Conservation (phyloP, 2,888 invertebrate genomes). For the Melinaea marsaeus region DNA sequence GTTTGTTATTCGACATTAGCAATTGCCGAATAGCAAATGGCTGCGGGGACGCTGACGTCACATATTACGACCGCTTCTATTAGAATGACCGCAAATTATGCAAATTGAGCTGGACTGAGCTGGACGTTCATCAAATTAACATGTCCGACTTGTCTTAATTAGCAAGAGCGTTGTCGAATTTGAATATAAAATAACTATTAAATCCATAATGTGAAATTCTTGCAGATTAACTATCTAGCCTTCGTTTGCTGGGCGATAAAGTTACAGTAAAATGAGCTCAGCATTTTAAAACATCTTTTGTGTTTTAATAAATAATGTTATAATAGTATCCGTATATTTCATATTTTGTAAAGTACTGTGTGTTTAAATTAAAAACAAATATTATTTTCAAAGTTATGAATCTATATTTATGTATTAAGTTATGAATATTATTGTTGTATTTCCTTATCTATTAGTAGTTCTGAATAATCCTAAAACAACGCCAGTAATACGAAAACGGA, state of each 20-base stretch:
- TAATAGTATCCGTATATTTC: no score
- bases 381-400: no score
- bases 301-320: no score
- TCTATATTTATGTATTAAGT: neutral
- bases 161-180: slow-evolving; percentile 11
- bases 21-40: slow-evolving; percentile 20
- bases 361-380: no score
- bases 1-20: slow-evolving; percentile 21
- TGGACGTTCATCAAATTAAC: slow-evolving; percentile 29
- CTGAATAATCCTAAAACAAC: slow-evolving; percentile 23
- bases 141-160: slow-evolving; percentile 17
- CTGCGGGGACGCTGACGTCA: slow-evolving; percentile 27
- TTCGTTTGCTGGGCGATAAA: neutral
- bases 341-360: no score
- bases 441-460: slow-evolving; percentile 8
- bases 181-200: slow-evolving; percentile 11
- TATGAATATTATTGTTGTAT: neutral
- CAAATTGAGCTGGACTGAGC: slow-evolving; percentile 32
- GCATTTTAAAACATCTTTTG: no score
- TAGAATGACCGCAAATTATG: slow-evolving; percentile 47
- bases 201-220: neutral
- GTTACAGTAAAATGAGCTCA: no score
- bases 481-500: slow-evolving; percentile 26
- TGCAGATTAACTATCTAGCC: neutral
- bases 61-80: slow-evolving; percentile 23